Conservation (phyloP, 2,888 invertebrate genomes). For the Cylindroiulus punctatus region DNA sequence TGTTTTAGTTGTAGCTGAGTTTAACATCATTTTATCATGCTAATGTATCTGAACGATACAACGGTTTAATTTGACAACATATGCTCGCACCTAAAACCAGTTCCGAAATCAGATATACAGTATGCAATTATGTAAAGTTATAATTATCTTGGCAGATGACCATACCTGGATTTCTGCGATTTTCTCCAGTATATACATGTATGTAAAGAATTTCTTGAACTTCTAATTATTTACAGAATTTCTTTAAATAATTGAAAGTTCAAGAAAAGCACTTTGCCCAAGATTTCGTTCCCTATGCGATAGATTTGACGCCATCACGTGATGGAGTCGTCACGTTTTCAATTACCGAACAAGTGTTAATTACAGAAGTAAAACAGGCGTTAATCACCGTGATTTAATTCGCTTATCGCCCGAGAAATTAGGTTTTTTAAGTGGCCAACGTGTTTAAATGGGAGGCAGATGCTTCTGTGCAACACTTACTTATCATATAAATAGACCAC, state of each 20-base stretch:
- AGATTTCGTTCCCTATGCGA: not conserved
- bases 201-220: too few species aligned
- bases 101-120: not conserved
- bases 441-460: constrained; percentile 29
- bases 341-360: not conserved
- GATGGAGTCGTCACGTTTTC: not conserved
- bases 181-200: too few species aligned
- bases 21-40: not conserved
- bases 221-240: too few species aligned
- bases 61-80: not conserved
- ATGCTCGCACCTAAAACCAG: not conserved
- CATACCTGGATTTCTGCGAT: not conserved
- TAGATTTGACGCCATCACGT: not conserved
- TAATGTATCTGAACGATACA: not conserved
- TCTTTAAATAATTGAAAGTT: too few species aligned
- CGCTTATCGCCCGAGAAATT: constrained; percentile 24
- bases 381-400: not conserved
- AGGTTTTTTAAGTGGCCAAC: constrained; percentile 6
- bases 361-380: not conserved
- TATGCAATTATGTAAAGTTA: not conserved
- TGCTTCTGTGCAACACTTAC: not conserved
- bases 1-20: too few species aligned
- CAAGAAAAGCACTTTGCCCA: too few species aligned
- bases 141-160: not conserved
- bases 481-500: constrained; percentile 34